Evolutionary conservation across 2,888 invertebrate genomes (phyloP).

Genomic region (Hololepta plana): DNA sequence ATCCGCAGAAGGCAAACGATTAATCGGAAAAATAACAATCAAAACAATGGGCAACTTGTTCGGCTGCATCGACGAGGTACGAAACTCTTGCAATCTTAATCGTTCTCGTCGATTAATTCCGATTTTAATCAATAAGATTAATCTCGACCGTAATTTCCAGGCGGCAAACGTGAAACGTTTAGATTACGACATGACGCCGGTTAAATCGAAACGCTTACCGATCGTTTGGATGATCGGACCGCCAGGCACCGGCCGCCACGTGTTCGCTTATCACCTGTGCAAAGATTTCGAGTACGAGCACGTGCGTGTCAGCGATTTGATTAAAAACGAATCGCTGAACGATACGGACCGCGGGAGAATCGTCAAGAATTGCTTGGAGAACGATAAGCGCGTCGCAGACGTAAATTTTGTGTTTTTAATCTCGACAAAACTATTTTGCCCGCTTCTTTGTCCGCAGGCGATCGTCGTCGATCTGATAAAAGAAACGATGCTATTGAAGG

Average conservation of each 20-base stretch:
- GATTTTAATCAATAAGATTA: too few relatives aligned
- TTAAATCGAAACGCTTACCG: constrained; percentile 26
- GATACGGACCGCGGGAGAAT: constrained; percentile 32
- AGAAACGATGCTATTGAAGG: constrained; percentile 32
- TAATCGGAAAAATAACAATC: too few relatives aligned
- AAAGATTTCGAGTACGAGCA: constrained; percentile 13
- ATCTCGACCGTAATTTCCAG: too few relatives aligned
- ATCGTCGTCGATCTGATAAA: constrained; percentile 36
- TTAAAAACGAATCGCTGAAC: constrained; percentile 29
- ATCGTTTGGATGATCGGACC: constrained; percentile 33
- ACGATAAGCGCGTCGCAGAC: constrained; percentile 22
- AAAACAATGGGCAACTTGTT: constrained; percentile 13
- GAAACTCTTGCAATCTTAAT: too few relatives aligned
- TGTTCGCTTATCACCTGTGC: constrained; percentile 14
- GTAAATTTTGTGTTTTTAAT: constrained; percentile 13
- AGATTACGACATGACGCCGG: constrained; percentile 21
- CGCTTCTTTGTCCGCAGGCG: constrained; percentile 28
- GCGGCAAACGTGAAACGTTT: constrained; percentile 15
- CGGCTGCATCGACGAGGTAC: constrained; percentile 13
- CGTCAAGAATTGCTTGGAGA: constrained; percentile 29
- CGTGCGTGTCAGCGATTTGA: constrained; percentile 24
- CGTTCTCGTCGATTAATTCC: too few relatives aligned
- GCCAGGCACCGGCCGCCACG: constrained; percentile 17
- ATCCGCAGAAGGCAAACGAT: too few relatives aligned
- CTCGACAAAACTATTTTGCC: too few relatives aligned